Base-by-base conservation (phyloP, 2,888 invertebrate species). In the Habrosyne pyritoides region DNA sequence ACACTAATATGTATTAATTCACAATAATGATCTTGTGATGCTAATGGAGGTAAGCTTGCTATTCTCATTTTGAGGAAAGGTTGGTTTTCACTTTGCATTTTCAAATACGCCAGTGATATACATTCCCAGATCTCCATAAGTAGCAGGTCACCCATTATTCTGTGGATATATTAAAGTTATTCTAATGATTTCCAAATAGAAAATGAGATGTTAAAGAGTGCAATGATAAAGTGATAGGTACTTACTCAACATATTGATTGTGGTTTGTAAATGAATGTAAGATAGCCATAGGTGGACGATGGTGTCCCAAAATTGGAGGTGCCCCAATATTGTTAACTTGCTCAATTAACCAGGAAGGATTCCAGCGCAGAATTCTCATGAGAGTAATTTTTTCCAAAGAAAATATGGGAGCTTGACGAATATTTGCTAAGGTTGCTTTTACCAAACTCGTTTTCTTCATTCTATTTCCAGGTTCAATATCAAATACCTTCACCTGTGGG, bases 81-180 rank as follows among this genome's bases (percentile, higher is more conserved):
- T n/a, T 55, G 59, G 12, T 60, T 71, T 61, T 81, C 76, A 53
- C 67, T 74, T 3, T 73, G 67, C 22, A 70, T 72, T 63, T 81
- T 85, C 68, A 69, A 75, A 63, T 84, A 83, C 0, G 84, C 86
- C 64, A 89, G 77, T 6, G 90, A 78, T 58, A 93, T 66, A 60
- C 83, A 87, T 69, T 93, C 93, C 95, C 95, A 95, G 48, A 94
- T 91, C 78, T 95, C 95, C 77, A 94, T 87, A 6, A 95, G 79
- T 48, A 95, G 81, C 53, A 95, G 79, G 52, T 95, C 94, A 18
- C 93, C 89, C 52, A 94, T 85, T 47, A 93, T 82, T 52, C 93
- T 91, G 65, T 42, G 14, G 14, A 78, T 89, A 28, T 28, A 36
- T 53, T 51, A n/a, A 33, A 42, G 36, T 14, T 36, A 14, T 36